Conservation (phyloP, 2,113 vertebrate species). For the Bufo bufo region DNA sequence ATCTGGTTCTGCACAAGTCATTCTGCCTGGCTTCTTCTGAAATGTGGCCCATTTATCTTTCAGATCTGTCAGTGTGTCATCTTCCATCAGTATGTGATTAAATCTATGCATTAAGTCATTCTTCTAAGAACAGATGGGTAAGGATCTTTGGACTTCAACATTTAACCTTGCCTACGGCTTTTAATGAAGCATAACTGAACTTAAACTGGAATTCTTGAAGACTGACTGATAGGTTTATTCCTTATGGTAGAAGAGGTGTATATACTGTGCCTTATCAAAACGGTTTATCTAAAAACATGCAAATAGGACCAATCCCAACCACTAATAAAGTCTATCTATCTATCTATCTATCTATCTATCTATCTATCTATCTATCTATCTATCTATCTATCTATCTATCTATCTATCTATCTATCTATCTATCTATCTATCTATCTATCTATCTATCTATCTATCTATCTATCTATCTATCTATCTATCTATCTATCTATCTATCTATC, state of each 20-base stretch:
- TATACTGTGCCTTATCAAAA: background rate
- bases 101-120: constrained; percentile 29
- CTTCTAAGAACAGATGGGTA: constrained; percentile 41
- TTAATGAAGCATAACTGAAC: constrained; percentile 44
- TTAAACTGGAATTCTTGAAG: constrained; percentile 17
- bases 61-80: constrained; percentile 33
- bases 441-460: no score
- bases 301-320: no score
- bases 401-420: no score
- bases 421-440: no score
- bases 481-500: no score
- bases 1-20: constrained; percentile 19
- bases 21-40: background rate
- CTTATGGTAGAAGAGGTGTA: background rate
- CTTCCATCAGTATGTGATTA: constrained; percentile 44
- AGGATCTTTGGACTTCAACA: background rate
- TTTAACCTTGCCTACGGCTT: constrained; percentile 33
- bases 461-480: no score
- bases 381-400: no score
- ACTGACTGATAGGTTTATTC: constrained; percentile 37
- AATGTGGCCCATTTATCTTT: constrained; percentile 38
- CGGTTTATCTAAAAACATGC: background rate
- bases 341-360: no score
- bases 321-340: no score
- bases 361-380: no score